phyloP scores from a whole-genome alignment of 2,113 vertebrate species.

The Ascaphus truei region DNA sequence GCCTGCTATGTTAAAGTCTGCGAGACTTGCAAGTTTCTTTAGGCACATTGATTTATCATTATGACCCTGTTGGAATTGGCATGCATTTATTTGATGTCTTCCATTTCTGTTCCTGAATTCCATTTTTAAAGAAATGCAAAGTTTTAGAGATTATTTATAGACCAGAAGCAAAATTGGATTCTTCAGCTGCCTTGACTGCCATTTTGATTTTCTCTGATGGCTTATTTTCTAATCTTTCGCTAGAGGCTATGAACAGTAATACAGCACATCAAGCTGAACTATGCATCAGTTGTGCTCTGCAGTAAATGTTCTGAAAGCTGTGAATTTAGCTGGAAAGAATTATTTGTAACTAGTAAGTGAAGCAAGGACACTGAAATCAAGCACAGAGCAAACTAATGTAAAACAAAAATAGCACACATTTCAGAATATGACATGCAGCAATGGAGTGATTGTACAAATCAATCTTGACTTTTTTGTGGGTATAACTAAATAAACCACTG shows the following conservation, averaged over 20 bases:
- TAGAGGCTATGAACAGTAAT: background rate
- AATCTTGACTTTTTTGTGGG: too few species aligned
- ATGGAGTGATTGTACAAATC: too few species aligned
- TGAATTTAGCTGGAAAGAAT: background rate
- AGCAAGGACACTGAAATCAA: background rate
- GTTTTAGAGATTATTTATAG: background rate
- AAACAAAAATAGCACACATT: background rate
- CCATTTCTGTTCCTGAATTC: background rate
- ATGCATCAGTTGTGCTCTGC: background rate
- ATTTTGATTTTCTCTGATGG: constrained; percentile 8
- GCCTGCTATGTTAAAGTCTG: background rate
- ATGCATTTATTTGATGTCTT: too few species aligned
- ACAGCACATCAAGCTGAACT: background rate
- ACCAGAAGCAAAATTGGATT: background rate
- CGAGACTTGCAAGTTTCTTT: background rate
- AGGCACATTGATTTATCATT: background rate
- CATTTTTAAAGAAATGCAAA: background rate
- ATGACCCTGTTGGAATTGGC: background rate
- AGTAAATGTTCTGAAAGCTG: background rate
- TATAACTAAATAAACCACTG: too few species aligned
- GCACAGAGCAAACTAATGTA: background rate
- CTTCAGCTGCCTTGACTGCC: background rate
- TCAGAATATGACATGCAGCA: background rate
- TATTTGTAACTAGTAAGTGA: background rate
- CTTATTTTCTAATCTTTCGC: constrained; percentile 7